Evolutionary conservation across 2,888 invertebrate species (phyloP).

Genomic region (Micoletzkya japonica): DNA sequence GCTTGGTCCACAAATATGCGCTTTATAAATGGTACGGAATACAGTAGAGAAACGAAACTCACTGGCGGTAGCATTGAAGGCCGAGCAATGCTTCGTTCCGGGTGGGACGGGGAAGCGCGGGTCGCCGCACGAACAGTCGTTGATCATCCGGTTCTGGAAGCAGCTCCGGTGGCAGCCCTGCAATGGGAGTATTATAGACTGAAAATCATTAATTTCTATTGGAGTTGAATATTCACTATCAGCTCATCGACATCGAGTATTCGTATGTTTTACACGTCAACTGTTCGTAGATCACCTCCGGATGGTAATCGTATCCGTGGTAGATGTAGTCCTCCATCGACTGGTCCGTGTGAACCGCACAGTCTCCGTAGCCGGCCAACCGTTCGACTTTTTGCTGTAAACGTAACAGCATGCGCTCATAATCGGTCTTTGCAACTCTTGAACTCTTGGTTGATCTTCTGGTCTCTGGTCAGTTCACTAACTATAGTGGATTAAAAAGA

Average conservation of each 20-base stretch:
- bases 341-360: slow-evolving; percentile 36
- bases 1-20: no score
- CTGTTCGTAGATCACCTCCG: slow-evolving; percentile 33
- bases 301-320: slow-evolving; percentile 45
- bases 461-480: no score
- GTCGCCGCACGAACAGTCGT: slow-evolving; percentile 48
- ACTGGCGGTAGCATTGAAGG: slow-evolving; percentile 52
- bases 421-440: no score
- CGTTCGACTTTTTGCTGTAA: slow-evolving; percentile 48
- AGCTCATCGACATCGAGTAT: not conserved
- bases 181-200: not conserved
- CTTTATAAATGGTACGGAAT: no score
- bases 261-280: not conserved
- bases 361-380: slow-evolving; percentile 45
- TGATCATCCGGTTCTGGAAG: slow-evolving; percentile 45
- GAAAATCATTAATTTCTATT: no score
- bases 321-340: slow-evolving; percentile 38
- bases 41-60: slow-evolving; percentile 10
- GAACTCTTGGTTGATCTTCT: no score
- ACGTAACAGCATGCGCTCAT: no score
- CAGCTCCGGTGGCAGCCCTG: slow-evolving; percentile 51
- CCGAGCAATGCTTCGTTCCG: slow-evolving; percentile 41
- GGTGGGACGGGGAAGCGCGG: slow-evolving; percentile 47
- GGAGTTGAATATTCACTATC: not conserved
- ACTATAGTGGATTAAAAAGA: no score